Evolutionary conservation across 2,888 invertebrate genomes (phyloP).

Genomic region (Autographa pulchrina): DNA sequence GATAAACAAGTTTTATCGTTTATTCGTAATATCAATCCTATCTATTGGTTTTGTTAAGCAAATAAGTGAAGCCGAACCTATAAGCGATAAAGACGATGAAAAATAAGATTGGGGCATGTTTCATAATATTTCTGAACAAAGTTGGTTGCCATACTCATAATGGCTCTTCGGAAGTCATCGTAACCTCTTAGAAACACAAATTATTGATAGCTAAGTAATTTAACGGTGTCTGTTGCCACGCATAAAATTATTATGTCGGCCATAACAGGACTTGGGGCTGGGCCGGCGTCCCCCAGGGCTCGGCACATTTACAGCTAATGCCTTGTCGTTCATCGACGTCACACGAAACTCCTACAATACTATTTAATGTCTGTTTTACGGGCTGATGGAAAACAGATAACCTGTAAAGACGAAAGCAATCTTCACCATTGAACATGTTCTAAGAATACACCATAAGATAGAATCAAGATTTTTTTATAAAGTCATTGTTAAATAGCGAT

Average conservation of each 20-base stretch:
- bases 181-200: slow-evolving; percentile 30
- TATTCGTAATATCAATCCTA: slow-evolving; percentile 5
- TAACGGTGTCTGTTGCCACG: slow-evolving; percentile 51
- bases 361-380: slow-evolving; percentile 52
- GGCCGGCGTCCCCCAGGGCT: slow-evolving; percentile 53
- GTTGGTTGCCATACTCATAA: not conserved
- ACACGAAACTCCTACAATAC: slow-evolving; percentile 28
- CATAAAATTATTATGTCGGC: slow-evolving; percentile 58
- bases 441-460: not conserved
- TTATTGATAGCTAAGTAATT: slow-evolving; percentile 28
- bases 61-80: not conserved
- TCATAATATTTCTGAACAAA: not conserved
- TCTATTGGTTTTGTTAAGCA: not conserved
- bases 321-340: slow-evolving; percentile 46
- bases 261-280: slow-evolving; percentile 56
- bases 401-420: slow-evolving; percentile 27
- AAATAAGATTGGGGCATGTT: not conserved
- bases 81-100: not conserved
- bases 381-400: slow-evolving; percentile 51
- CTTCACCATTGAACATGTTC: slow-evolving; percentile 25
- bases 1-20: not conserved
- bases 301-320: slow-evolving; percentile 51
- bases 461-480: not conserved
- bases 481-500: not conserved
- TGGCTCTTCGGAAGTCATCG: slow-evolving; percentile 19